Percentiles rank a stretch among this genome's conserved stretches.
These are phyloP conservation scores for Acleris literana DNA, from an alignment of 2,888 invertebrate species.

Conservation along the genomic window DNA sequence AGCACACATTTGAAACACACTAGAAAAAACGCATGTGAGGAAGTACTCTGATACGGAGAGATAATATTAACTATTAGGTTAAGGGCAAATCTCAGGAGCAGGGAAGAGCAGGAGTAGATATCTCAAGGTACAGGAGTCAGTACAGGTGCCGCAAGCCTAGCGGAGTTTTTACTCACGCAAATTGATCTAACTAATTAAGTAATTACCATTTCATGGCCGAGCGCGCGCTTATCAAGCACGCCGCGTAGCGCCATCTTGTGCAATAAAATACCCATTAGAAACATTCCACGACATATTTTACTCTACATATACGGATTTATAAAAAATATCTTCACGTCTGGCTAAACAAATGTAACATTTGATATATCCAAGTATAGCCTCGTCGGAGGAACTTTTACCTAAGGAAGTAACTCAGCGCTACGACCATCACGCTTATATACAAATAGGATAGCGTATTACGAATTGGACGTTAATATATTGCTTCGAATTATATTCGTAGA, in stretches of 20 bases:
- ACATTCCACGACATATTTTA: constrained; percentile 4
- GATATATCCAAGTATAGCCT: constrained; percentile 11
- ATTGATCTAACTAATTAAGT: constrained; percentile 43
- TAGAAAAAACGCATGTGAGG: constrained; percentile 4
- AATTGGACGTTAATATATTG: constrained; percentile 9
- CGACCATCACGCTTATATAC: constrained; percentile 19
- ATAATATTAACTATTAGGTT: too few relatives aligned
- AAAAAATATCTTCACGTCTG: constrained; percentile 41
- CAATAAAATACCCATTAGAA: constrained; percentile 44
- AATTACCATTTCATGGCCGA: constrained; percentile 62
- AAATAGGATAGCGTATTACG: constrained; percentile 13
- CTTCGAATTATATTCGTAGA: constrained; percentile 9
- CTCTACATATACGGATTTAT: constrained; percentile 40
- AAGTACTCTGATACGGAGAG: neutral
- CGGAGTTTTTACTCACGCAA: constrained; percentile 10
- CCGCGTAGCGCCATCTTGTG: constrained; percentile 64
- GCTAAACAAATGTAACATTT: neutral
- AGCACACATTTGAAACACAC: constrained; percentile 2
- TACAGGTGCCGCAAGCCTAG: neutral
- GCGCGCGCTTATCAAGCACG: constrained; percentile 55
- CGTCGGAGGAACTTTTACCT: constrained; percentile 10
- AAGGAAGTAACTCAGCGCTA: constrained; percentile 15
- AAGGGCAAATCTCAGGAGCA: neutral
- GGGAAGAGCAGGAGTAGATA: constrained; percentile 5
- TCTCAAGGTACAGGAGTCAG: neutral